Evolutionary conservation across 2,797 vertebrate species (phyloP).

Genomic region (Paedocypris micromegethes): DNA sequence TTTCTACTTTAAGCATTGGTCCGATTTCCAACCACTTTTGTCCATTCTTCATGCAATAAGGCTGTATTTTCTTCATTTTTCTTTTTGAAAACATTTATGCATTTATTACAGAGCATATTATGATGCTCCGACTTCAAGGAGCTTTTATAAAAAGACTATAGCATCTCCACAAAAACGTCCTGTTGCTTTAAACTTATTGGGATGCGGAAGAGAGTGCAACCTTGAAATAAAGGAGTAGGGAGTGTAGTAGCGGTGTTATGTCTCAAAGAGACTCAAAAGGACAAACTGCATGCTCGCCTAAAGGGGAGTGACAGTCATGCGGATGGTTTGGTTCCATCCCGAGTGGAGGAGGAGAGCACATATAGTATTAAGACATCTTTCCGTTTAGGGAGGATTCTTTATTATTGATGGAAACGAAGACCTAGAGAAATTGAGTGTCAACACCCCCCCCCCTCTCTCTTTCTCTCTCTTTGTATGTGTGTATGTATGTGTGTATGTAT

Average conservation of each 20-base stretch:
- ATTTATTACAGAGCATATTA: slow-evolving; percentile 11
- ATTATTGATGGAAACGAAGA: slow-evolving; percentile 27
- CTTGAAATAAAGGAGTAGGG: slow-evolving; percentile 40
- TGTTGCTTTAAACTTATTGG: slow-evolving; percentile 39
- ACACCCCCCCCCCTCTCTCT: too few relatives aligned
- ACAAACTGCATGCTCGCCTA: slow-evolving; percentile 17
- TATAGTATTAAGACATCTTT: slow-evolving; percentile 48
- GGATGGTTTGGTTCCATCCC: slow-evolving; percentile 25
- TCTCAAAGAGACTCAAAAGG: slow-evolving; percentile 35
- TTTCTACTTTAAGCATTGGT: too few relatives aligned
- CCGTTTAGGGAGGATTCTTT: slow-evolving; percentile 15
- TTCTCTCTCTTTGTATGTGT: neutral
- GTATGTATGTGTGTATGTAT: slow-evolving; percentile 18
- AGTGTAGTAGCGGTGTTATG: slow-evolving; percentile 32
- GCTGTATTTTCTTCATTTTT: too few relatives aligned
- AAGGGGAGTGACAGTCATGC: slow-evolving; percentile 15
- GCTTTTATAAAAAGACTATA: slow-evolving; percentile 23
- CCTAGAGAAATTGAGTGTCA: slow-evolving; percentile 23
- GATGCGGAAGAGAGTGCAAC: slow-evolving; percentile 36
- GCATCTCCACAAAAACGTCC: slow-evolving; percentile 41
- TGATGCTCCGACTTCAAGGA: too few relatives aligned
- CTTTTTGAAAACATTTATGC: too few relatives aligned
- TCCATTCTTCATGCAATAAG: too few relatives aligned
- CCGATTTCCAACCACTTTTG: too few relatives aligned
- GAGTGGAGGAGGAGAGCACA: slow-evolving; percentile 17